Conservation (phyloP, 2,113 vertebrate species). For the Tenrec ecaudatus region DNA sequence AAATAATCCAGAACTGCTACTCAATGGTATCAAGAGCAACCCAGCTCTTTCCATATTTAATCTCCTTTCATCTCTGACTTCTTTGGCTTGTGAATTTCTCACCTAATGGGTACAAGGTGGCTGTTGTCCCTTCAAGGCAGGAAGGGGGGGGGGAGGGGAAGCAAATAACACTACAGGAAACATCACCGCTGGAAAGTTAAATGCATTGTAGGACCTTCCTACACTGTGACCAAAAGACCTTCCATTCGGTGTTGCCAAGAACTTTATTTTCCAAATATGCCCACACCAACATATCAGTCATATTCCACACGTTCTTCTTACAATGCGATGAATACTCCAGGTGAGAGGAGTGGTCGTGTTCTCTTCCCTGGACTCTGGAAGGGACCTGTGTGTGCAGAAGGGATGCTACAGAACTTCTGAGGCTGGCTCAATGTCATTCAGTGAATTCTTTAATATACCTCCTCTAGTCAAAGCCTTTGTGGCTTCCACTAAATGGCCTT, state of each 20-base stretch:
- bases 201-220: no score
- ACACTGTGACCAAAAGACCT: not conserved
- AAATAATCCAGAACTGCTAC: not conserved
- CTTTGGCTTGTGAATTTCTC: not conserved
- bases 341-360: not conserved
- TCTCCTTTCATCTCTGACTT: not conserved
- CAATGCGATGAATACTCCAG: not conserved
- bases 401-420: no score
- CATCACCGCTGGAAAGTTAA: no score
- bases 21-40: not conserved
- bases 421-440: no score
- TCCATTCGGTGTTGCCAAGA: not conserved
- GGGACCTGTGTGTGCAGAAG: no score
- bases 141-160: not conserved
- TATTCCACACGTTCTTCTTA: not conserved
- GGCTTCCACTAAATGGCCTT: no score
- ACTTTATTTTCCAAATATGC: no score
- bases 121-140: not conserved
- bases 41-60: not conserved
- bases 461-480: no score
- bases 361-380: no score
- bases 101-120: not conserved
- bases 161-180: not conserved
- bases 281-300: not conserved
- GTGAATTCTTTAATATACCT: no score